A percentile compares a stretch with the other conserved stretches of the same genome.
phyloP scores from a whole-genome alignment of 2,797 vertebrate species.

The Chromis chromis region DNA sequence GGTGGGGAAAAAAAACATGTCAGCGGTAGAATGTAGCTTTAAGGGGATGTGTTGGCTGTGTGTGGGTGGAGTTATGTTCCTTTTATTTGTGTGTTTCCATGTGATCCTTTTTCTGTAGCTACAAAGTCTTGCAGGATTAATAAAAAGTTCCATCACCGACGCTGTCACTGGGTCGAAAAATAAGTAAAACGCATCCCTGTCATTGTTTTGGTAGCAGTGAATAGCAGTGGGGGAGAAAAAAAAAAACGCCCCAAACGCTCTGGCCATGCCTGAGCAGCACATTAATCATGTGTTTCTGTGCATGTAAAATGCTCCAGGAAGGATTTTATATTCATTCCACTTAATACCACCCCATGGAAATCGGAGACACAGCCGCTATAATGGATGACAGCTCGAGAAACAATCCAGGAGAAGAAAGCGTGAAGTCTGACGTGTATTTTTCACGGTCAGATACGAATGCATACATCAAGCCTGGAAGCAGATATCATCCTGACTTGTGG shows the following conservation, averaged over 20 bases:
- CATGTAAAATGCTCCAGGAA: conserved; percentile 68
- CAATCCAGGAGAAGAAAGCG: conserved; percentile 49
- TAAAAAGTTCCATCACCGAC: conserved; percentile 63
- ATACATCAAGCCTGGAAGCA: conserved; percentile 65
- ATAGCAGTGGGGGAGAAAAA: conserved; percentile 52
- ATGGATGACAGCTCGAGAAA: conserved; percentile 65
- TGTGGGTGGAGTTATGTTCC: conserved; percentile 24
- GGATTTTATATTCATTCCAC: conserved; percentile 73
- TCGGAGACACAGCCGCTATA: conserved; percentile 51
- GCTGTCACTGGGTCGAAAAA: conserved; percentile 65
- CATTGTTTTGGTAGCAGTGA: conserved; percentile 68
- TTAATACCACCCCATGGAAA: conserved; percentile 64
- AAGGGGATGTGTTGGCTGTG: conserved; percentile 24
- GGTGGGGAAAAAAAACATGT: conserved; percentile 22
- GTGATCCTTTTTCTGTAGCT: conserved; percentile 8
- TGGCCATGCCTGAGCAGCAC: conserved; percentile 59
- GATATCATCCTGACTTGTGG: conserved; percentile 42
- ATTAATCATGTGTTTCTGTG: conserved; percentile 76
- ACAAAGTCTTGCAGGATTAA: conserved; percentile 58
- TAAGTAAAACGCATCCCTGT: conserved; percentile 54
- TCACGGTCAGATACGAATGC: conserved; percentile 61
- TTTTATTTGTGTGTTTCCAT: conserved; percentile 19
- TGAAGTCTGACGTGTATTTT: conserved; percentile 66
- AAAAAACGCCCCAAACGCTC: conserved; percentile 47
- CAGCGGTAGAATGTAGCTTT: conserved; percentile 35